Evolutionary conservation across 2,797 vertebrate genomes (phyloP).

Genomic region (Anomalospiza imberbis): DNA sequence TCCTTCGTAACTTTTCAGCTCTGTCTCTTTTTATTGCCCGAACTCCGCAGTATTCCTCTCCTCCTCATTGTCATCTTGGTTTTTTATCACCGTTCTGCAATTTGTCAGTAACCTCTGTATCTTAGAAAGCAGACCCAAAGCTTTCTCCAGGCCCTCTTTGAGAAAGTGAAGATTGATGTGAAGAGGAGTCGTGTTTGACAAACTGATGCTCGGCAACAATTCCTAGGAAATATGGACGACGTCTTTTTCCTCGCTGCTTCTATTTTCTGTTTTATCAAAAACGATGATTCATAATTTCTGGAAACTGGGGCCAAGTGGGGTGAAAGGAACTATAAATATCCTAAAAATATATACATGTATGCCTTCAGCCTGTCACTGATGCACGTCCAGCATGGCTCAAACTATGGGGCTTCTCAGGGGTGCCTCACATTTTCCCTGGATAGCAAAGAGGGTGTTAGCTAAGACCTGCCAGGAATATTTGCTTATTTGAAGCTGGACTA

Average conservation of each 20-base stretch:
- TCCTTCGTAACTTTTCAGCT: slow-evolving; percentile 60
- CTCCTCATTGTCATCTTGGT: not conserved
- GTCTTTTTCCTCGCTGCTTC: not conserved
- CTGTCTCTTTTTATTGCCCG: slow-evolving; percentile 45
- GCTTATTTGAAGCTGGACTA: slow-evolving; percentile 50
- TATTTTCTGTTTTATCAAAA: slow-evolving; percentile 70
- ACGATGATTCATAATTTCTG: slow-evolving; percentile 69
- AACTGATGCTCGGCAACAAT: slow-evolving; percentile 37
- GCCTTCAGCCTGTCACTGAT: not conserved
- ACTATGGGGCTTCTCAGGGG: slow-evolving; percentile 41
- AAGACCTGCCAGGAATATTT: slow-evolving; percentile 50
- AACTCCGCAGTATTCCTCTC: not conserved
- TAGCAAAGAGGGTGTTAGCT: slow-evolving; percentile 38
- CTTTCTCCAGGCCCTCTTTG: slow-evolving; percentile 43
- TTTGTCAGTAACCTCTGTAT: slow-evolving; percentile 22
- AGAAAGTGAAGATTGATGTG: slow-evolving; percentile 3
- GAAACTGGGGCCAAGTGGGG: slow-evolving; percentile 56
- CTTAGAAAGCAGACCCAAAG: slow-evolving; percentile 40
- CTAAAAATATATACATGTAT: slow-evolving; percentile 41
- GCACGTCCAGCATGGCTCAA: not conserved
- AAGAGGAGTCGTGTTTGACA: slow-evolving; percentile 49
- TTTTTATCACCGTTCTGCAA: not conserved
- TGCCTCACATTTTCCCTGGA: slow-evolving; percentile 50
- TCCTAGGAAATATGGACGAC: slow-evolving; percentile 42
- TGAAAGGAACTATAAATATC: slow-evolving; percentile 61